Evolutionary conservation across 2,113 vertebrate species (phyloP), one percentile per base, ranked within the genome.

Genomic region (Saccopteryx bilineata): DNA sequence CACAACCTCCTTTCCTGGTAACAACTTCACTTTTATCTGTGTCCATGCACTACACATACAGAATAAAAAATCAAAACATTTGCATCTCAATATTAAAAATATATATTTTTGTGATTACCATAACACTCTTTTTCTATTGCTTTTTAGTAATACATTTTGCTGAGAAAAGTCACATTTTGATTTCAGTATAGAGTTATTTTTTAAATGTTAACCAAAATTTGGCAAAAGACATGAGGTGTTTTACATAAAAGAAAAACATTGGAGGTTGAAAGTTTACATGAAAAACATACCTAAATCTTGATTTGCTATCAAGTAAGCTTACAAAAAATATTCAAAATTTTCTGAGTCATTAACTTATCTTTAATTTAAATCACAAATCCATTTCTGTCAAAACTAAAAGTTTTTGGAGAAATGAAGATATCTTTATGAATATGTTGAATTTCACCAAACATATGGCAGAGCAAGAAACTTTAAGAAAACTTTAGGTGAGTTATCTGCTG

Each of bases 331-430:
- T 61, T 79, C 15, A 74, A 18, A 66, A 56, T 78, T 66, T 78
- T 94, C 7, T 94, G 72, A 96, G 5, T 75, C 63, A 96, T 66
- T 14, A 94, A 0, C 2, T 86, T 88, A 92, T 80, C 28, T 94
- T 91, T 90, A 89, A 82, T 88, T 93, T 95, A 87, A 93, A 84
- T 81, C 94, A 84, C 9, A 82, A 92, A 83, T 86, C 94, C 75
- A 91, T 82, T 96, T 92, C 24, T 87, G 87, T 10, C 3, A 56
- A 78, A 54, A 21, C 14, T 68, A 74, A 75, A 79, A 12, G 7
- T 8, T 60, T 86, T 83, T 63, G 56, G 24, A 88, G 5, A 7
- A 85, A 46, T 63, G 23, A 48, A 81, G 3, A 84, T 89, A 84
- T 91, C 1, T 21, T 82, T 76, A 48, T 54, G 58, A 89, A 52